Evolutionary conservation across 1,140 invertebrate species (phyloP).

Genomic region (Macrocentrus cingulum): DNA sequence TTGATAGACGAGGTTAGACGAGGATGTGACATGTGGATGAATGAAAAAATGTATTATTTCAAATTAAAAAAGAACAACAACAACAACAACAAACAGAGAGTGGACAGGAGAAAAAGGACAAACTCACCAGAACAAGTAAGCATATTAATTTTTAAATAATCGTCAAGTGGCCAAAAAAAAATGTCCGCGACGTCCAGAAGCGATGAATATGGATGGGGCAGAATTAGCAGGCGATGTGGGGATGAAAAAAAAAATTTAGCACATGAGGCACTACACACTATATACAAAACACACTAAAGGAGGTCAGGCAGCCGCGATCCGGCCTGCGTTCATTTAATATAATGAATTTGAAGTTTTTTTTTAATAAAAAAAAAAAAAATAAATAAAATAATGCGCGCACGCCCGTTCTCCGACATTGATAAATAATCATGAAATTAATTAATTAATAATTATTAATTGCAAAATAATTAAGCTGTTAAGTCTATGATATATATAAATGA

Average conservation of each 20-base stretch:
- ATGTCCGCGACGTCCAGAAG: not conserved
- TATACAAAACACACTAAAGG: not conserved
- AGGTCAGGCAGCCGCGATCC: not conserved
- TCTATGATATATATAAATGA: conserved; percentile 45
- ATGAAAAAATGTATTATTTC: not conserved
- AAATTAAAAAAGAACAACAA: too few relatives aligned
- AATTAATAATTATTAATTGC: conserved; percentile 56
- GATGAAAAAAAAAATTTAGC: not conserved
- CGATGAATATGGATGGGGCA: not conserved
- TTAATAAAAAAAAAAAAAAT: conserved; percentile 1
- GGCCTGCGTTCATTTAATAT: conserved; percentile 1
- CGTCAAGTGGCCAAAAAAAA: too few relatives aligned
- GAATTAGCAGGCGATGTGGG: not conserved
- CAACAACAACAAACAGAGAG: not conserved
- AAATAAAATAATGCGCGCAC: conserved; percentile 43
- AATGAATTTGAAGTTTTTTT: not conserved
- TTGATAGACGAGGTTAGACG: not conserved
- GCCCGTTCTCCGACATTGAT: conserved; percentile 57
- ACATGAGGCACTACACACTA: not conserved
- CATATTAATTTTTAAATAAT: not conserved
- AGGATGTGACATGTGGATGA: not conserved
- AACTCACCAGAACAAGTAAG: conserved; percentile 1
- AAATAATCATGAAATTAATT: conserved; percentile 55
- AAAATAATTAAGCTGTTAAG: conserved; percentile 53
- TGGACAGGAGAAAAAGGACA: conserved; percentile 3